Evolutionary conservation across 2,113 vertebrate species (phyloP).

Genomic region (Ardeotis arabs): DNA sequence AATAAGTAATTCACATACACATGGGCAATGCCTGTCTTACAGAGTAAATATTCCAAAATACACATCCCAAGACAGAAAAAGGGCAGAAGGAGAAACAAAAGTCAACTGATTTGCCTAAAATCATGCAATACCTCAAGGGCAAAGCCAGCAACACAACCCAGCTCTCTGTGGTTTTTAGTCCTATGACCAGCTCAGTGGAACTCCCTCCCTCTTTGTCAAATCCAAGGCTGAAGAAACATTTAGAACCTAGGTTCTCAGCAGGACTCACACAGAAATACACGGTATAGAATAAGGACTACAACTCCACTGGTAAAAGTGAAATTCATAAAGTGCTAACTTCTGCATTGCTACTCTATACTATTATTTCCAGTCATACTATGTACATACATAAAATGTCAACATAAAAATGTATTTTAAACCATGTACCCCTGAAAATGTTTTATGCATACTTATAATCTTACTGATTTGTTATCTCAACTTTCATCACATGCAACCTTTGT

Average conservation of each 20-base stretch:
- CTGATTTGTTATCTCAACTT: not conserved
- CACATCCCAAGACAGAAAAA: rapidly evolving
- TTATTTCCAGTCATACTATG: not conserved
- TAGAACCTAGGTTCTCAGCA: not conserved
- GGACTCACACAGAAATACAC: not conserved
- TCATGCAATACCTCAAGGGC: not conserved
- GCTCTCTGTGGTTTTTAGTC: not conserved
- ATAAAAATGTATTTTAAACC: not conserved
- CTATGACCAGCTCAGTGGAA: not conserved
- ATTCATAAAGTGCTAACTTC: not conserved
- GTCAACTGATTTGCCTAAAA: not conserved
- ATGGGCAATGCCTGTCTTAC: not conserved
- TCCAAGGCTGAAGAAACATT: not conserved
- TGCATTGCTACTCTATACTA: not conserved
- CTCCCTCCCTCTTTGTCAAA: not conserved
- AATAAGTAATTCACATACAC: rapidly evolving
- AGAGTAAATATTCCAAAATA: too few species aligned
- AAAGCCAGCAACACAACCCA: not conserved
- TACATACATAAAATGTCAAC: not conserved
- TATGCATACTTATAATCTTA: not conserved
- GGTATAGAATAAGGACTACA: not conserved
- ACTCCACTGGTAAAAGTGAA: not conserved
- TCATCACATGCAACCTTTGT: not conserved
- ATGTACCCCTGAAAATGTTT: not conserved
- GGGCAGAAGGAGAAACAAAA: not conserved